Base-by-base conservation (phyloP, 1,140 invertebrate species). In the Bombus breviceps region DNA sequence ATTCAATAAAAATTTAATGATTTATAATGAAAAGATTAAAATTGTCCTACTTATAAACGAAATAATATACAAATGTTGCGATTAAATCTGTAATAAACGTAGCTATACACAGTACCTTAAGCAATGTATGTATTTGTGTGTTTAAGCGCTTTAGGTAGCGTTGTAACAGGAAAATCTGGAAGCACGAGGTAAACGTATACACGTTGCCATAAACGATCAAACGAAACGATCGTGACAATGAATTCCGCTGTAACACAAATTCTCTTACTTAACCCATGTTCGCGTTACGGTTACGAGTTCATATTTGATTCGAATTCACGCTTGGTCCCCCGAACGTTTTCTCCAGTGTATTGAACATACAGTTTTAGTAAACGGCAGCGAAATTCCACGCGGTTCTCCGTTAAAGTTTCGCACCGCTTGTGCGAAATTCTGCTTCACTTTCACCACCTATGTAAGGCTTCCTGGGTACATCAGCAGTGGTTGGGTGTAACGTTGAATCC, bases 211-310 rank as follows among this genome's bases (percentile, higher is more conserved):
- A 74, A 74, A 74, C 41, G 41, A 32, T 32, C n/a, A 53, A 74
- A 43, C 39, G 39, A 43, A 73, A 39, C 72, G 41, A 47, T 34
- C 72, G 39, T 47, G 72, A 75, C 18, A 75, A 75, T 75, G 73
- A 75, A 75, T 75, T 32, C 9, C 3, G n/a, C n/a, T 25, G 18
- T 37, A 53, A 34, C 73, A 34, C 73, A 34, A 75, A 53, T 53
- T 75, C 28, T 32, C 32, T 75, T 25, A 34, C 43, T 75, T 25
- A 75, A 53, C 43, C 32, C 32, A 43, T 25, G n/a, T 53, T 53
- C 32, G 73, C 28, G n/a, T 53, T 53, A 53, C 73, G 73, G 22
- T 75, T 75, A 53, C 22, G 43, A 34, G 43, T 6, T 34, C 32
- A 32, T 34, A 53, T 75, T 53, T 25, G 43, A 75, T 53, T 53